Base-by-base conservation (phyloP, 37 sponge, comb jelly and placozoan genomes). In the Mnemiopsis leidyi region DNA sequence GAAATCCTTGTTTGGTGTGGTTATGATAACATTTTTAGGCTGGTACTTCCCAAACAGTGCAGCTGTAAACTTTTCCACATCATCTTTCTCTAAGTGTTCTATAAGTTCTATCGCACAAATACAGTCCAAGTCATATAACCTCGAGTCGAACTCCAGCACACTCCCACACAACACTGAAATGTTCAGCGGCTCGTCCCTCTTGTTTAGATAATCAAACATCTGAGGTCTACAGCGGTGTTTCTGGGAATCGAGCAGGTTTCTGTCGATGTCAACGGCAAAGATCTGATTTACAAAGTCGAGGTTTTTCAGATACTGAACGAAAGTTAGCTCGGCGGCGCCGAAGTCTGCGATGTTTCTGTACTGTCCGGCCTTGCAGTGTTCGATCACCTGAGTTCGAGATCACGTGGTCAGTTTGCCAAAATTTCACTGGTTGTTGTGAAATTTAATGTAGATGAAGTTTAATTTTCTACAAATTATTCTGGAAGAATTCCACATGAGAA, bases 1-100 rank as follows among this genome's bases (percentile, higher is more conserved):
- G 92, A 94, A 98, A 36, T 98, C 98, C 31, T 95, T 35, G 76
- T 98, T 98, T 25, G 98, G 98, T 0, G 98, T 98, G 21, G 95
- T 94, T 24, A 98, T 40, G 21, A 98, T 82, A 0, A 94, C 97
- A 28, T 92, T 33, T 25, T 90, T 39, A 5, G 98, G 97, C 32
- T 61, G 94, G 23, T 97, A 77, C 1, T 16, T 29, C 24, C 95
- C 94, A 83, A 98, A 98, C 21, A 98, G 16, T 18, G 94, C 75
- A 23, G 32, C 23, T 0, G 98, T 95, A 28, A 98, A 92, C 23
- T 25, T 32, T 20, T 92, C 94, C 31, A 98, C 92, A 5, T 92
- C 92, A 18, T 69, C 88, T 69, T 36, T 69, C 25, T 97, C 94
- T 76, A 98, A 69, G 76, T 98, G 98, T 83, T 98, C 98, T 38